phyloP scores from a whole-genome alignment of 1,140 invertebrate species.

The Hyphantria cunea region DNA sequence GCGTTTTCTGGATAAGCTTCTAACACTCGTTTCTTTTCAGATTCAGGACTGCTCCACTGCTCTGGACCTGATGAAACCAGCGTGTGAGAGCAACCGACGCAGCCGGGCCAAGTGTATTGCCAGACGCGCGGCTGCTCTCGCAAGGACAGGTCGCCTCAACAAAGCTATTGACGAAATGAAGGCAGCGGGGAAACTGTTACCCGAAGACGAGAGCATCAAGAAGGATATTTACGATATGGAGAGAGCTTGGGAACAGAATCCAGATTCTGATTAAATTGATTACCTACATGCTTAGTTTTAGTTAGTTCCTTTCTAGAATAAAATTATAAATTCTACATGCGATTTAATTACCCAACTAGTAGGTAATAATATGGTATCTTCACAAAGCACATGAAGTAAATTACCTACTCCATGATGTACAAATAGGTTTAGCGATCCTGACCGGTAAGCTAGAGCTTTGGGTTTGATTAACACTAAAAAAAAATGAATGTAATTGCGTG shows the following conservation, averaged over 20 bases:
- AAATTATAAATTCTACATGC: too few relatives aligned
- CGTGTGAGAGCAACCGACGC: conserved; percentile 86
- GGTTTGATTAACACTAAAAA: too few relatives aligned
- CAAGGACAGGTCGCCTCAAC: conserved; percentile 86
- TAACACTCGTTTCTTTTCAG: conserved; percentile 37
- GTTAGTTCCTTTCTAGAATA: not conserved
- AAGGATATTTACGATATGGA: conserved; percentile 78
- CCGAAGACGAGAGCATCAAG: conserved; percentile 73
- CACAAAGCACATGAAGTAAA: too few relatives aligned
- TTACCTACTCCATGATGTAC: too few relatives aligned
- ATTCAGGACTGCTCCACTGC: conserved; percentile 83
- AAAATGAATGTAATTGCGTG: too few relatives aligned
- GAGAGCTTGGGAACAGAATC: conserved; percentile 79
- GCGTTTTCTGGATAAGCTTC: too few relatives aligned
- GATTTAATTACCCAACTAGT: too few relatives aligned
- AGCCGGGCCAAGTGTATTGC: conserved; percentile 87
- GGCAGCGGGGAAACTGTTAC: conserved; percentile 85
- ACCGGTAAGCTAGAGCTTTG: too few relatives aligned
- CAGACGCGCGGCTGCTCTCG: conserved; percentile 87
- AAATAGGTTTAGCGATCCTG: too few relatives aligned
- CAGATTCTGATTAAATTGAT: conserved; percentile 65
- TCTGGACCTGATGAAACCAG: conserved; percentile 87
- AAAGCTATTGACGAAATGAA: conserved; percentile 90
- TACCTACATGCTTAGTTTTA: not conserved
- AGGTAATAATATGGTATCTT: too few relatives aligned